These are phyloP conservation scores for Cepaea hortensis DNA, from an alignment of 2,888 invertebrate genomes.

Conservation along the genomic window DNA sequence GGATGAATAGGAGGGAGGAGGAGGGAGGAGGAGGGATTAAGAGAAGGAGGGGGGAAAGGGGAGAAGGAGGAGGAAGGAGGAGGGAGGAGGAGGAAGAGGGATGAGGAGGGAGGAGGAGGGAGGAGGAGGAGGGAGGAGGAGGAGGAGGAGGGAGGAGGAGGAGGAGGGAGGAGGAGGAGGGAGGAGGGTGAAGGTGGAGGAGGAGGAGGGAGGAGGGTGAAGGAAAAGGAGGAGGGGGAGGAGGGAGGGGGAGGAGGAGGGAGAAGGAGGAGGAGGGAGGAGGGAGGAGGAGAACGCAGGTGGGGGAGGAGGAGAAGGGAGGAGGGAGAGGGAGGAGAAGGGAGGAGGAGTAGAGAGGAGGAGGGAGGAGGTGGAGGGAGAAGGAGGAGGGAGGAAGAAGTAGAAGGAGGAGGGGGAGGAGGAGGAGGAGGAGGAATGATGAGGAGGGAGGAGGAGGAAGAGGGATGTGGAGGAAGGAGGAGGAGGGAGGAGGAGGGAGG, in stretches of 20 bases:
- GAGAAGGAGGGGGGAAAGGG: not conserved
- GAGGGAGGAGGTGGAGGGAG: not conserved
- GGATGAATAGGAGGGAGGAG: not conserved
- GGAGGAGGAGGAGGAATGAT: not conserved
- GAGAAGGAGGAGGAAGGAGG: not conserved
- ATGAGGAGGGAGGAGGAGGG: not conserved
- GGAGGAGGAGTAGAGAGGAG: not conserved
- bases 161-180: conserved; percentile 3
- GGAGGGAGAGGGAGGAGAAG: not conserved
- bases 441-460: not conserved
- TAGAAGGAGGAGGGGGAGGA: no score
- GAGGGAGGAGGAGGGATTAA: not conserved
- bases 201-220: not conserved
- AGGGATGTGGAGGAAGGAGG: no score
- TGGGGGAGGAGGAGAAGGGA: not conserved
- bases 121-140: not conserved
- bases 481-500: not conserved
- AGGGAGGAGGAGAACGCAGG: not conserved
- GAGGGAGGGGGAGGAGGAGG: no score
- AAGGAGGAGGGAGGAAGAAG: not conserved
- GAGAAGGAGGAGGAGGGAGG: not conserved
- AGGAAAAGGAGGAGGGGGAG: not conserved
- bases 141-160: not conserved
- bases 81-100: not conserved
- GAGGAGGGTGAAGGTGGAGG: not conserved